Percentiles rank a stretch among this genome's conserved stretches.
Evolutionary conservation across 2,797 vertebrate genomes (phyloP).

Genomic region (Hephaestus fuliginosus): DNA sequence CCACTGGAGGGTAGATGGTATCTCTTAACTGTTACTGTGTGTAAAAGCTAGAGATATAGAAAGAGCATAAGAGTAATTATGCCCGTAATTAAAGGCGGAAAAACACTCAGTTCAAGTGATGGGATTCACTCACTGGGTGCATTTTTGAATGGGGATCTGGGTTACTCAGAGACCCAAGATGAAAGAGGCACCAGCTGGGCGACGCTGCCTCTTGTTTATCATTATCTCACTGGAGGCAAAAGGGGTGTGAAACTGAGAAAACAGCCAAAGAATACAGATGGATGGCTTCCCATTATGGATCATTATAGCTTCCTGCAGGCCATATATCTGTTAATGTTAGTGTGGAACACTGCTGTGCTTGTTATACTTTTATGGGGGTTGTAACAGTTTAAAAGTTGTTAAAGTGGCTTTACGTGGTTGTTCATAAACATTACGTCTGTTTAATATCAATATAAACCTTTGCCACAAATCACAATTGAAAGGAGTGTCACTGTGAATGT

Average conservation of each 20-base stretch:
- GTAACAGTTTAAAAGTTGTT: slow-evolving; percentile 32
- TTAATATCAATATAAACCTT: slow-evolving; percentile 28
- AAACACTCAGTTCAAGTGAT: background rate
- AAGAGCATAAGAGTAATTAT: slow-evolving; percentile 12
- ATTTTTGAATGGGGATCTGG: slow-evolving; percentile 20
- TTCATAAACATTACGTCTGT: slow-evolving; percentile 31
- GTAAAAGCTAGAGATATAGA: background rate
- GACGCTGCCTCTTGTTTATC: slow-evolving; percentile 42
- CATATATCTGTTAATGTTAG: slow-evolving; percentile 50
- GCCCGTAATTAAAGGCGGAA: slow-evolving; percentile 33
- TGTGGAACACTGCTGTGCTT: slow-evolving; percentile 9
- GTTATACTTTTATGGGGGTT: slow-evolving; percentile 13
- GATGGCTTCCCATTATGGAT: slow-evolving; percentile 61
- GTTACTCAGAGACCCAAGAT: slow-evolving; percentile 40
- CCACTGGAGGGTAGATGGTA: no score
- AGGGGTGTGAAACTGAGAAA: slow-evolving; percentile 53
- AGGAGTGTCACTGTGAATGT: slow-evolving; percentile 2
- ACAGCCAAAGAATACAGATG: slow-evolving; percentile 52
- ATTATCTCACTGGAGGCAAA: slow-evolving; percentile 48
- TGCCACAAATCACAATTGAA: slow-evolving; percentile 14
- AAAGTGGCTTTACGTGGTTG: slow-evolving; percentile 25
- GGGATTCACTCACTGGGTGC: slow-evolving; percentile 1
- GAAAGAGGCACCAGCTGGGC: slow-evolving; percentile 50
- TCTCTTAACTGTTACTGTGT: background rate
- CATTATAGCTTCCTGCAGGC: slow-evolving; percentile 44